Conservation (phyloP, 2,888 invertebrate species). For the Epicampocera succincta region DNA sequence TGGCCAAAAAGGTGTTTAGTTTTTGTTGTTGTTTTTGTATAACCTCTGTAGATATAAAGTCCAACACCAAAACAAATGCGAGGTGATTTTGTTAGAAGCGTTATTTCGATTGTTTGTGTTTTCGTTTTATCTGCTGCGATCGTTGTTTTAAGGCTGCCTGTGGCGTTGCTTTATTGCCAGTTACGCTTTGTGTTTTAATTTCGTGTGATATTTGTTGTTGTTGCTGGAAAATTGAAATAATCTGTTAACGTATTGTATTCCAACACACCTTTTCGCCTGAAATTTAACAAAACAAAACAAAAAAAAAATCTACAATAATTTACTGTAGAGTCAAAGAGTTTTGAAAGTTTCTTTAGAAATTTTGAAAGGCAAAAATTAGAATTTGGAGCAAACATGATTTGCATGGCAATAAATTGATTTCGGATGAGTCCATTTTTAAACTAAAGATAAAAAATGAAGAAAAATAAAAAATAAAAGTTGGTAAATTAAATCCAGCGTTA, state of each 20-base stretch:
- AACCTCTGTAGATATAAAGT: conserved; percentile 34
- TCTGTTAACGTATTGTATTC: conserved; percentile 4
- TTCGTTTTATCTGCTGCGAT: neutral
- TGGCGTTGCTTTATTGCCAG: conserved; percentile 32
- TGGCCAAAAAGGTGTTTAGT: conserved; percentile 65
- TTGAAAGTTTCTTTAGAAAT: conserved; percentile 22
- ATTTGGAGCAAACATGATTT: too few species aligned
- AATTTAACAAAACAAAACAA: conserved; percentile 3
- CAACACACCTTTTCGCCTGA: conserved; percentile 49
- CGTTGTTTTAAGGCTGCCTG: conserved; percentile 54
- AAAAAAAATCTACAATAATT: conserved; percentile 18
- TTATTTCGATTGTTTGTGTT: conserved; percentile 19
- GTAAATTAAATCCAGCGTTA: too few species aligned
- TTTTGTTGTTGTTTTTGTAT: conserved; percentile 44
- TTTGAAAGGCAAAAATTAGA: neutral
- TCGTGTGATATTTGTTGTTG: conserved; percentile 31
- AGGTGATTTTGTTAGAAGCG: conserved; percentile 39
- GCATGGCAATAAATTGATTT: too few species aligned
- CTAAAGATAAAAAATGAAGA: too few species aligned
- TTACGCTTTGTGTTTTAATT: conserved; percentile 51
- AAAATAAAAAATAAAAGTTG: too few species aligned
- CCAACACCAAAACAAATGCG: conserved; percentile 52
- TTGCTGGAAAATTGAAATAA: neutral
- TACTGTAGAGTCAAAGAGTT: neutral
- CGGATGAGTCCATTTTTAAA: too few species aligned